phyloP scores from a whole-genome alignment of 2,113 vertebrate species.

The Passer montanus region DNA sequence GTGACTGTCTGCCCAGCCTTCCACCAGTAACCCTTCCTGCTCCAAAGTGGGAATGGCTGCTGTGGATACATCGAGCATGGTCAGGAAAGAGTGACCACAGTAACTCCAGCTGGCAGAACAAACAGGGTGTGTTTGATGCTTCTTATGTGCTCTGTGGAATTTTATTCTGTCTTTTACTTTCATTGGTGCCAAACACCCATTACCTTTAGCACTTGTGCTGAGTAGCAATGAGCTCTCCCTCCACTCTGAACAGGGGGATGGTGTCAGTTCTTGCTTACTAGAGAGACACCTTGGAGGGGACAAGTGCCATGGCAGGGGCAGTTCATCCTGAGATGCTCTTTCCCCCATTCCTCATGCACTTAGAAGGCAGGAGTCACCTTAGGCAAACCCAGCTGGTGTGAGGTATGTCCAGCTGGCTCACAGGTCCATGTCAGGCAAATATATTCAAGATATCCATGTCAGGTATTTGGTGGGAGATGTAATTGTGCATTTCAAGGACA shows the following conservation, averaged over 20 bases:
- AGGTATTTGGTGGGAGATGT: neutral
- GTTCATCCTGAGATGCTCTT: neutral
- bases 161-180: neutral
- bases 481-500: neutral
- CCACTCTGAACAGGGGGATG: neutral
- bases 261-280: neutral
- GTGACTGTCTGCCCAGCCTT: neutral
- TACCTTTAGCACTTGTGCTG: neutral
- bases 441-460: neutral
- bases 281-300: neutral
- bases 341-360: neutral
- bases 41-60: neutral
- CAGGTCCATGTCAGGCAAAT: neutral
- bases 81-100: neutral
- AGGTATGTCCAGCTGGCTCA: neutral
- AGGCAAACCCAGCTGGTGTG: neutral
- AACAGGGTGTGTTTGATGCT: neutral
- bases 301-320: neutral
- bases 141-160: neutral
- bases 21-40: neutral
- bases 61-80: neutral
- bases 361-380: neutral
- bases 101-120: neutral
- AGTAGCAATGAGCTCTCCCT: neutral
- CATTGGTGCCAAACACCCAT: neutral